These are phyloP conservation scores for Grammomys dolichurus DNA, from an alignment of 2,113 vertebrate species.

Conservation along the genomic window DNA sequence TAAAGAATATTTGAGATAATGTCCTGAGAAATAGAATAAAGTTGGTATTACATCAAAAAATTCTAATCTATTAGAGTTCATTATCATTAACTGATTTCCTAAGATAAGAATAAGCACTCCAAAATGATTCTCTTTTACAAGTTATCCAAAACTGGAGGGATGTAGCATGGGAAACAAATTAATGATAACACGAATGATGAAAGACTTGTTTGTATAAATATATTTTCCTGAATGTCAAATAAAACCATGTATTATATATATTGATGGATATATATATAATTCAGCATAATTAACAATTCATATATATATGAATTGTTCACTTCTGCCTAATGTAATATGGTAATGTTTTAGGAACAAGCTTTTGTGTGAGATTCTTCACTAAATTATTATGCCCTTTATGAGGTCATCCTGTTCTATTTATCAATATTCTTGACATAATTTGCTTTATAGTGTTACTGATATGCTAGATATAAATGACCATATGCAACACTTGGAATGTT, in stretches of 20 bases:
- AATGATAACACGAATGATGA: neutral
- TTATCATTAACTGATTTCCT: neutral
- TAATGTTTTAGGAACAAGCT: neutral
- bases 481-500: neutral
- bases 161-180: fast-evolving
- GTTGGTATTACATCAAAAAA: conserved; percentile 1
- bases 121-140: neutral
- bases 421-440: neutral
- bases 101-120: neutral
- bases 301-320: neutral
- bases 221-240: neutral
- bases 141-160: neutral
- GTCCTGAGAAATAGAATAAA: neutral
- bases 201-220: neutral
- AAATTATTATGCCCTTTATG: fast-evolving
- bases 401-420: neutral
- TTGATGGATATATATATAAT: neutral
- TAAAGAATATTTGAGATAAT: conserved; percentile 35
- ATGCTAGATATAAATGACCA: neutral
- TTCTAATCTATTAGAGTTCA: neutral
- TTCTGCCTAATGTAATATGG: neutral
- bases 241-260: neutral
- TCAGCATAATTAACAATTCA: too few species aligned
- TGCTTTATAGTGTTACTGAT: fast-evolving
- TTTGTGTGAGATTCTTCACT: neutral